Conservation (phyloP, 2,113 vertebrate genomes). For the Actenoides lindsayi region DNA sequence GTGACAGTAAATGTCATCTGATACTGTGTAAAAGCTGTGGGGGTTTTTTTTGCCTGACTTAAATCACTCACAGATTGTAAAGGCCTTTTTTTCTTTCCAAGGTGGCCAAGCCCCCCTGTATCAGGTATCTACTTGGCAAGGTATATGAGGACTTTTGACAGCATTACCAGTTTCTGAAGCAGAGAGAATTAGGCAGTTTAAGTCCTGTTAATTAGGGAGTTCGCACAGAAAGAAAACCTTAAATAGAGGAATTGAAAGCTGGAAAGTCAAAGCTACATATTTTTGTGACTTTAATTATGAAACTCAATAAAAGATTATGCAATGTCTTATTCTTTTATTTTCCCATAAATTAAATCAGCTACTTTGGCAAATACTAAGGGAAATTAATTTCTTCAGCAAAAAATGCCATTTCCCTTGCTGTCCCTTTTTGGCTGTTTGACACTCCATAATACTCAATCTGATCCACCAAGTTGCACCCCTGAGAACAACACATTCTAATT, state of each 20-base stretch:
- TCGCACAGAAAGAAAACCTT: neutral
- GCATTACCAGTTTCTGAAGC: neutral
- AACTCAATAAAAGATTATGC: neutral
- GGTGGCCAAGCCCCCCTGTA: neutral
- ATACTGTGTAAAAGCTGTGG: constrained; percentile 12
- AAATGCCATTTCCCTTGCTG: neutral
- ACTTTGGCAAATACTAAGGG: neutral
- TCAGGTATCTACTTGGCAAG: neutral
- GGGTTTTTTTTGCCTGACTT: neutral
- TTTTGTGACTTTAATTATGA: neutral
- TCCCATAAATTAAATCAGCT: neutral
- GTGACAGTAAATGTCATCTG: constrained; percentile 9
- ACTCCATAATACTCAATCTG: neutral
- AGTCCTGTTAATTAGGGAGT: neutral
- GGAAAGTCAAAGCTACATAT: neutral
- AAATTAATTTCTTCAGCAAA: neutral
- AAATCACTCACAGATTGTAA: constrained; percentile 27
- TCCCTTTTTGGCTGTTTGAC: neutral
- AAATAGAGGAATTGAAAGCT: neutral
- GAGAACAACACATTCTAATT: neutral
- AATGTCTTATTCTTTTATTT: neutral
- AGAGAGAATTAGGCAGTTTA: neutral
- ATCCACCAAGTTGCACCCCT: neutral
- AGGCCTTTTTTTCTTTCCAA: neutral
- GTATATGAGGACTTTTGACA: neutral